Conservation (phyloP, 2,797 vertebrate genomes). For the Ambastaia sidthimunki region DNA sequence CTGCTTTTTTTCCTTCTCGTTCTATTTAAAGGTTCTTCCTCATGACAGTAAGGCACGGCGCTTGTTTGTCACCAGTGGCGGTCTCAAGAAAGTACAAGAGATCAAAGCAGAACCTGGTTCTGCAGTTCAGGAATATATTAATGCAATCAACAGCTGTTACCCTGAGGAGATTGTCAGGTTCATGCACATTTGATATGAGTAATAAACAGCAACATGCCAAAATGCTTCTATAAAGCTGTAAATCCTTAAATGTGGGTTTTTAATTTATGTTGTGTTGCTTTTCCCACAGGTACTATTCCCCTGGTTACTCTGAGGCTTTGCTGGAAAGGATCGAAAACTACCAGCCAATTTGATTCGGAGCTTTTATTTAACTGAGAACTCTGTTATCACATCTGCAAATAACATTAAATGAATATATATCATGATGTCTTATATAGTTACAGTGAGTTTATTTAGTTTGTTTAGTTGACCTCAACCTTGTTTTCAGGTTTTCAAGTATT, state of each 20-base stretch:
- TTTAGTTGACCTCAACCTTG: not conserved
- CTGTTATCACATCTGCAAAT: not conserved
- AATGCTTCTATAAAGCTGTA: not conserved
- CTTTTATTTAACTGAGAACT: conserved; percentile 2
- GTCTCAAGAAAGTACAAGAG: conserved; percentile 94
- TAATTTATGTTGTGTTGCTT: conserved; percentile 9
- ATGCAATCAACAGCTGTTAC: conserved; percentile 88
- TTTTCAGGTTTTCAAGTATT: no score
- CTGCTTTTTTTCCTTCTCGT: not conserved
- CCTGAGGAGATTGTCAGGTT: conserved; percentile 97
- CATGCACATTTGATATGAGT: not conserved
- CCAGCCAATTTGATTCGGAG: conserved; percentile 77
- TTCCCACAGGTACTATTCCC: conserved; percentile 87
- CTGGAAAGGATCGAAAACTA: conserved; percentile 88
- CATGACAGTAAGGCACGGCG: conserved; percentile 90
- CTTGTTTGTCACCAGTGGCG: conserved; percentile 92
- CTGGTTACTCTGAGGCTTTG: conserved; percentile 88
- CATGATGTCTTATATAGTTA: not conserved
- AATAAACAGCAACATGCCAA: not conserved
- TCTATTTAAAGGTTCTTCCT: conserved; percentile 84
- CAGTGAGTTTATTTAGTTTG: not conserved
- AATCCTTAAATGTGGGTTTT: not conserved
- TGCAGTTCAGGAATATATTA: conserved; percentile 88
- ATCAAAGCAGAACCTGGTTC: conserved; percentile 90
- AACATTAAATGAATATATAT: not conserved